Base-by-base conservation (phyloP, 2,113 vertebrate genomes). In the Barbus barbus region DNA sequence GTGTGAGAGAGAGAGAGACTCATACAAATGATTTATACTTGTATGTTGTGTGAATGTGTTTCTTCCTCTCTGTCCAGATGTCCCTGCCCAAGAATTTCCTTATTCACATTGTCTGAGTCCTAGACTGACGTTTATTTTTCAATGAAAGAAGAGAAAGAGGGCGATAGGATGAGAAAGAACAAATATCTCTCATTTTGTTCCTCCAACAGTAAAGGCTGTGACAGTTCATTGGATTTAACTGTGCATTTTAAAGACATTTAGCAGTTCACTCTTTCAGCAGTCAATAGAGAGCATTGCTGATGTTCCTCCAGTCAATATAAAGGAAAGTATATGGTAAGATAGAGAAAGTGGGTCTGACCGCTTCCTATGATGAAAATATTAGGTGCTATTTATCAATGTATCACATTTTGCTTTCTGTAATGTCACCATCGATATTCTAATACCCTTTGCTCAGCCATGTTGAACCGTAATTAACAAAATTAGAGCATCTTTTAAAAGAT, bases 81-180 rank as follows among this genome's bases (percentile, higher is more conserved):
- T n/a, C 31, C 28, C 77, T 46, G 67, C 33, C 58, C 71, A 61
- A 73, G 63, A 87, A 82, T 87, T 85, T 78, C 76, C 86, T 89
- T 89, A 79, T 86, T 88, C 83, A 81, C 82, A 76, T 82, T 78
- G 78, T 85, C 67, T 79, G 84, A 38, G 41, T 74, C 69, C 78
- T 81, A 84, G 86, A 85, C 78, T 51, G 2, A n/a, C 69, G 81
- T 88, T 89, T 89, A 86, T 88, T 88, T 88, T 86, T 87, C 85
- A 75, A 81, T 8, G 14, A 74, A 65, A 51, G 18, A 22, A 74
- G 24, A 60, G 22, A 77, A 58, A 76, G 58, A 73, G 53, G 5
- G 72, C 8, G 24, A 53, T 33, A 58, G 26, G 22, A 76, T 24
- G 41, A 81, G 56, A 51, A 51, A 61, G 31, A 69, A 78, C 8